Conservation (phyloP, 2,797 vertebrate species). For the Notoglanidium macrostoma region DNA sequence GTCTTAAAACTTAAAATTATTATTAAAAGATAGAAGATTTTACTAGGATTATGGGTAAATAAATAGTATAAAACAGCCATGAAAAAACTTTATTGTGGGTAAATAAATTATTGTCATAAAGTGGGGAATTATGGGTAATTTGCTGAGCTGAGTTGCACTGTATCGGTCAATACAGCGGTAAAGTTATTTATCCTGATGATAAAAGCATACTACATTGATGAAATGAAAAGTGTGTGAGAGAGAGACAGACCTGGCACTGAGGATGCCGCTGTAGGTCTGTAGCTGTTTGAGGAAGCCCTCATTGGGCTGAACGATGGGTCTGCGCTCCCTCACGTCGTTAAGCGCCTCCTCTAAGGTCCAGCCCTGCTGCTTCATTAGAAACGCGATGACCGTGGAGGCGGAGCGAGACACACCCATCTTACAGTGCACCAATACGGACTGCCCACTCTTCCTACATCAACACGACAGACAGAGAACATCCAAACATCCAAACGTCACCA, state of each 20-base stretch:
- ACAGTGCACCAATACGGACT: conserved; percentile 89
- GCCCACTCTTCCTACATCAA: conserved; percentile 75
- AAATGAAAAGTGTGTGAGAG: background rate
- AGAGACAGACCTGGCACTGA: conserved; percentile 82
- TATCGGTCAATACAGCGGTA: background rate
- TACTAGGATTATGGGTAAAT: background rate
- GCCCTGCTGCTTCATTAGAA: conserved; percentile 89
- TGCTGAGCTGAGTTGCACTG: background rate
- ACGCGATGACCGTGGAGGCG: conserved; percentile 90
- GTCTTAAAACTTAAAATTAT: no score
- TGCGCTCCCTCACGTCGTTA: conserved; percentile 78
- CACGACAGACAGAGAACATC: background rate
- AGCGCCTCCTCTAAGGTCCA: conserved; percentile 85
- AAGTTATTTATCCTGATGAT: background rate
- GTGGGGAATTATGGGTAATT: background rate
- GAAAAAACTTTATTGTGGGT: background rate
- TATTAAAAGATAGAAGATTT: no score
- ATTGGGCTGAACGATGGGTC: conserved; percentile 86
- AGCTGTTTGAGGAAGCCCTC: conserved; percentile 92
- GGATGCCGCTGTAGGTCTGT: conserved; percentile 91
- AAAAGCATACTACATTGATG: background rate
- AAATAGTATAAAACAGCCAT: background rate
- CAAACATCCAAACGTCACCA: background rate
- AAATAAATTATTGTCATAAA: background rate
- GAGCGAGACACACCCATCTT: conserved; percentile 98